Percentiles rank a stretch among this genome's conserved stretches.
Evolutionary conservation across 2,797 vertebrate genomes (phyloP).

Genomic region (Sitta carolinensis): DNA sequence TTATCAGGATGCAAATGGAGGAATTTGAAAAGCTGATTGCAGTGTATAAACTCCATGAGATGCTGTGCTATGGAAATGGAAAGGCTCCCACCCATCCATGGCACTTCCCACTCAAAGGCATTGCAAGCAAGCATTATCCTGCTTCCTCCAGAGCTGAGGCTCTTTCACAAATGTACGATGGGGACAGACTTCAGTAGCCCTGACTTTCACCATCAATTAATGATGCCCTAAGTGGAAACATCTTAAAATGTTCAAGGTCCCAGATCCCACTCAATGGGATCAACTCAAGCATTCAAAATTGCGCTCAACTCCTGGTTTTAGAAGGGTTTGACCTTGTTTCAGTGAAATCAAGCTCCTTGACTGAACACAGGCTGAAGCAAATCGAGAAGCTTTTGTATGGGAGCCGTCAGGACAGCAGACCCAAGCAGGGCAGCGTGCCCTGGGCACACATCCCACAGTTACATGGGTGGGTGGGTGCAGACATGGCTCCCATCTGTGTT

Average conservation of each 20-base stretch:
- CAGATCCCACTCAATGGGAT: not conserved
- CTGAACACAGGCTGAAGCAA: not conserved
- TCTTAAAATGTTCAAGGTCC: not conserved
- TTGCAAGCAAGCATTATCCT: not conserved
- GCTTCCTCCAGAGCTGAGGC: not conserved
- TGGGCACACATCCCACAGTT: not conserved
- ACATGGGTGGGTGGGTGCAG: not conserved
- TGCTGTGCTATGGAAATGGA: not conserved
- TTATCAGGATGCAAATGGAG: not conserved
- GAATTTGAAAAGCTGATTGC: not conserved
- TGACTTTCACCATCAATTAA: not conserved
- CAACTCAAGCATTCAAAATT: not conserved
- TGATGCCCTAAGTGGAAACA: not conserved
- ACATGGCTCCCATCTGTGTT: not conserved
- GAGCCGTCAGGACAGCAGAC: not conserved
- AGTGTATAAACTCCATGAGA: not conserved
- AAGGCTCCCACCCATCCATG: rapidly evolving
- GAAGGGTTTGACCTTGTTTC: not conserved
- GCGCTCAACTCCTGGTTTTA: not conserved
- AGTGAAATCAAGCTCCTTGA: not conserved
- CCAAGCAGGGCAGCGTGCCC: not conserved
- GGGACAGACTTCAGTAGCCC: not conserved
- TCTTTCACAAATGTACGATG: not conserved
- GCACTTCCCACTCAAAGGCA: not conserved
- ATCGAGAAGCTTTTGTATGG: not conserved